These are phyloP conservation scores for Sciurus niger DNA, from an alignment of 2,113 vertebrate species.

Conservation along the genomic window DNA sequence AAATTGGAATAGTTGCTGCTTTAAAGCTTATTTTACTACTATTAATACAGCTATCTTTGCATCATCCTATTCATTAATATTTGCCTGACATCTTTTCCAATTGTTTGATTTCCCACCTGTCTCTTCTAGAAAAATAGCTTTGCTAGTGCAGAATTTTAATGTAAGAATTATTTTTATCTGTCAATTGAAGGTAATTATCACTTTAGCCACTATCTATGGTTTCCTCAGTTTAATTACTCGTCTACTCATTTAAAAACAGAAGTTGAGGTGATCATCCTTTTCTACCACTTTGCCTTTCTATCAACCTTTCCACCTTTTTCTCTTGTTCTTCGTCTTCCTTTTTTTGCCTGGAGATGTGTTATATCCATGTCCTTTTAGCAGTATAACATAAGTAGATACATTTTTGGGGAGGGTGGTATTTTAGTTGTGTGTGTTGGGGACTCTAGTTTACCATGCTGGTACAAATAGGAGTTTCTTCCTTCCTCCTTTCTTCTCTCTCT, in stretches of 20 bases:
- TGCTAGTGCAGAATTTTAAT: neutral
- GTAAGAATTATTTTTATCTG: neutral
- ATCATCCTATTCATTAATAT: neutral
- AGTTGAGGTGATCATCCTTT: neutral
- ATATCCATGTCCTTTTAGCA: neutral
- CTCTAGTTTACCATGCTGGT: neutral
- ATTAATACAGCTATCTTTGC: neutral
- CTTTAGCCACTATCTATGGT: neutral
- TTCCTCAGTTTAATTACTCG: neutral
- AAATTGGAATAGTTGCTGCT: neutral
- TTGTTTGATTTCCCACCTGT: slow-evolving; percentile 16
- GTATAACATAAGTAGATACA: neutral
- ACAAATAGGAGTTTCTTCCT: neutral
- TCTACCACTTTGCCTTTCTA: neutral
- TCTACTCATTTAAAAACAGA: neutral
- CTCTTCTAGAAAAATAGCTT: slow-evolving; percentile 9
- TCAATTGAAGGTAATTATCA: neutral
- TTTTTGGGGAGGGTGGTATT: neutral
- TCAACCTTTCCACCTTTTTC: neutral
- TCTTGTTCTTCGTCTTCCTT: neutral
- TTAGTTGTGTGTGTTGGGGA: neutral
- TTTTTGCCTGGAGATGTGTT: neutral
- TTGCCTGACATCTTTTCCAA: neutral
- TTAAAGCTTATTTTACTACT: neutral
- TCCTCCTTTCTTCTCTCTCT: neutral